Base-by-base conservation (phyloP, 2,888 invertebrate genomes). In the Drosophila bunnanda region DNA sequence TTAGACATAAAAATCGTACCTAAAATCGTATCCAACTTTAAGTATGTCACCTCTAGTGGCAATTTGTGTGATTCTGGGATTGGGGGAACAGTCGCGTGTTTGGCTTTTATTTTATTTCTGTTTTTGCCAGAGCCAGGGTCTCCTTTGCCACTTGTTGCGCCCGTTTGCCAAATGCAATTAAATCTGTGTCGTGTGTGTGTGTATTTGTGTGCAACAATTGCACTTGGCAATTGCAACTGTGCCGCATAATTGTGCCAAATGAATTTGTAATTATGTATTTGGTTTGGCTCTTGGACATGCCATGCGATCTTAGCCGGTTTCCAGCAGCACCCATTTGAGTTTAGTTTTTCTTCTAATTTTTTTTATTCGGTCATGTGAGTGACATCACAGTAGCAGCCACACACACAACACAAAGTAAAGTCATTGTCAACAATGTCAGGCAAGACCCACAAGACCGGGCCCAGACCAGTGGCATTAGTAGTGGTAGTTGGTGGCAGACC, bases 161-260 rank as follows among this genome's bases (percentile, higher is more conserved):
- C 77, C 78, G 81, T 76, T 85, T 78, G 87, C 78, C 83, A 78
- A 88, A 78, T 86, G 85, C 89, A 89, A 86, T 86, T 86, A 85
- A 86, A 85, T 86, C 85, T 76, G 76, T 84, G 89, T 80, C 87
- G 82, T 48, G 28, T 58, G 17, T 56, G 44, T 64, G 76, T 44
- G 20, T 53, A 13, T 60, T 55, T 25, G 25, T 54, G 53, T 65
- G 79, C 59, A 60, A 60, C 68, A 55, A 59, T 71, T 61, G 59
- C 64, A 58, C 60, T 57, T 57, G 62, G 62, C 70, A 76, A 53
- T 69, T 65, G 72, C 85, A 79, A 71, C 74, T 76, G 80, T 89
- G 81, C 79, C 79, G 84, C 87, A 83, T 86, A 89, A 86, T 86
- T 88, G 88, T 88, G 86, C 82, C 86, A 86, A 89, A 89, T 85